A percentile compares a stretch with the other conserved stretches of the same genome.
phyloP scores from a whole-genome alignment of 2,888 invertebrate genomes.

The Exocentrus adspersus region DNA sequence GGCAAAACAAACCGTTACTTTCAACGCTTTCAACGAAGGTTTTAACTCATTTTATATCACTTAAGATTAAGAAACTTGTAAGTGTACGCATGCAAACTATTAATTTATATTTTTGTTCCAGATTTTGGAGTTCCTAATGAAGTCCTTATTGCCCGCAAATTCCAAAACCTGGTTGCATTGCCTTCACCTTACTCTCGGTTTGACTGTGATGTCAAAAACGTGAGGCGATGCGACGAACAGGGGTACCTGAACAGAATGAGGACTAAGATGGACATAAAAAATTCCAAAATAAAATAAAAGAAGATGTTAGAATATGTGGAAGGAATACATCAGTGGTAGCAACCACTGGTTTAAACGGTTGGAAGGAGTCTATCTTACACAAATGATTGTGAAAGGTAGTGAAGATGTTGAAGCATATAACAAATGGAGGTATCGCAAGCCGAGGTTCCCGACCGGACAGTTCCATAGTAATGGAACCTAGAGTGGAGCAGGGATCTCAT shows the following conservation, averaged over 20 bases:
- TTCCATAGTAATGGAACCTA: conserved; percentile 59
- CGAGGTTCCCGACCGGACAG: conserved; percentile 62
- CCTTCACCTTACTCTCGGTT: not conserved
- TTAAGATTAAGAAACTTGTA: too few relatives aligned
- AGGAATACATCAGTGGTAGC: conserved; percentile 52
- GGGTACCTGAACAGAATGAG: conserved; percentile 27
- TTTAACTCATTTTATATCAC: not conserved
- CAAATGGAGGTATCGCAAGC: conserved; percentile 66
- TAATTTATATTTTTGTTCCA: not conserved
- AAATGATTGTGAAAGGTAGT: conserved; percentile 47
- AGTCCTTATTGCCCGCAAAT: not conserved
- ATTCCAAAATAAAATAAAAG: conserved; percentile 43
- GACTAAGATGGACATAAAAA: conserved; percentile 42
- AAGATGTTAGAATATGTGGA: conserved; percentile 53
- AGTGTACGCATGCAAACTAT: not conserved
- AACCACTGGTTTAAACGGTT: conserved; percentile 51
- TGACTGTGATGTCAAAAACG: conserved; percentile 1
- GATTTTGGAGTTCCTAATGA: not conserved
- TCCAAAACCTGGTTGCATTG: not conserved
- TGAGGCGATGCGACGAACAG: not conserved
- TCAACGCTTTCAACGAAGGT: too few relatives aligned
- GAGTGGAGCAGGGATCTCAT: conserved; percentile 54
- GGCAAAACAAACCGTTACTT: too few relatives aligned
- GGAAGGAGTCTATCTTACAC: conserved; percentile 37
- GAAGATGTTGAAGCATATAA: conserved; percentile 77